A percentile compares a stretch with the other conserved stretches of the same genome.
Evolutionary conservation across 2,113 vertebrate genomes (phyloP).

Genomic region (Argyrosomus japonicus): DNA sequence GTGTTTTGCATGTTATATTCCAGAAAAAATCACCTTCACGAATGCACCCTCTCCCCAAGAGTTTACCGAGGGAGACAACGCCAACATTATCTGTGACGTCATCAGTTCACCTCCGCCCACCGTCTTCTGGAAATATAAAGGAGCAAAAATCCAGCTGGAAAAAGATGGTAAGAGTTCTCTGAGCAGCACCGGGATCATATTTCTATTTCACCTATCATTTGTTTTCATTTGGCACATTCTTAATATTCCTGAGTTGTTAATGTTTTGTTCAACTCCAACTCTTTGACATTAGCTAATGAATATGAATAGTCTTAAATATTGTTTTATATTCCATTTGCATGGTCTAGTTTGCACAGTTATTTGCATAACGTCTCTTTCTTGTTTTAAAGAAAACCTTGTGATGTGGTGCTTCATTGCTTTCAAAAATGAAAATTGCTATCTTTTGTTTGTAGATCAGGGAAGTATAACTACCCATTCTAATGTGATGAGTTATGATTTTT

Average conservation of each 20-base stretch:
- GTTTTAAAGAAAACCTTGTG: too few species aligned
- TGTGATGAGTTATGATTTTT: too few species aligned
- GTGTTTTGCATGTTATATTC: conserved; percentile 33
- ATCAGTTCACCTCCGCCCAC: conserved; percentile 92
- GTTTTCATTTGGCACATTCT: background rate
- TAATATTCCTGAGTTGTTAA: background rate
- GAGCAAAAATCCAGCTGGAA: conserved; percentile 90
- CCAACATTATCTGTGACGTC: conserved; percentile 93
- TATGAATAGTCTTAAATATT: background rate
- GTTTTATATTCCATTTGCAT: background rate
- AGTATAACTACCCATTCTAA: background rate
- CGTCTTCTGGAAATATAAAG: conserved; percentile 95
- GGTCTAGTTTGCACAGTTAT: background rate
- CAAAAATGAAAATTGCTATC: background rate
- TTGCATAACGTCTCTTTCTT: background rate
- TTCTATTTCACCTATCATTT: background rate
- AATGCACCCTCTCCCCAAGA: conserved; percentile 96
- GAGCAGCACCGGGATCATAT: background rate
- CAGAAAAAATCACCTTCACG: conserved; percentile 97
- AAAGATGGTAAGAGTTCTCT: conserved; percentile 91
- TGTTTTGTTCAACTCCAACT: background rate
- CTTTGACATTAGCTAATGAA: conserved; percentile 6
- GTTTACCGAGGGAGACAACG: conserved; percentile 93
- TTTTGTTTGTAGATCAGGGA: background rate
- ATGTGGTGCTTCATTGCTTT: background rate